A percentile compares a stretch with the other conserved stretches of the same genome.
Conservation (phyloP, 1,140 invertebrate species). For the Lutraria rhynchaena region DNA sequence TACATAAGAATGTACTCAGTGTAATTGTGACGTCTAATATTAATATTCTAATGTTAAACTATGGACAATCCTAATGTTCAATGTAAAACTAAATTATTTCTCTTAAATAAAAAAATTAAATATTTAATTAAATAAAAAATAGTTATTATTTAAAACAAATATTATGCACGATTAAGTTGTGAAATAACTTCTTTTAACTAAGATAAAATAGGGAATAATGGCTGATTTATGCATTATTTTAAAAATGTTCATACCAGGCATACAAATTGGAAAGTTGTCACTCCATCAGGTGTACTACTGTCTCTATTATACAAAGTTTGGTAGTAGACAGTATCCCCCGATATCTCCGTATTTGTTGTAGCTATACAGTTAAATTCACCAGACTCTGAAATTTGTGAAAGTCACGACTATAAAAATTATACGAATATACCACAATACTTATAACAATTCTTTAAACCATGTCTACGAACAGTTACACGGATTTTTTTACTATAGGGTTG, state of each 20-base stretch:
- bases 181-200: background rate
- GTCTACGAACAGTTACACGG: no score
- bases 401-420: no score
- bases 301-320: slow-evolving; percentile 28
- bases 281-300: background rate
- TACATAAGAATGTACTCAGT: no score
- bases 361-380: slow-evolving; percentile 24
- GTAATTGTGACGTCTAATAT: no score
- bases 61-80: background rate
- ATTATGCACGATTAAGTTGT: background rate
- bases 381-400: background rate
- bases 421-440: no score
- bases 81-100: background rate
- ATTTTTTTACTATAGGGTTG: no score
- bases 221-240: background rate
- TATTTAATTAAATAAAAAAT: background rate
- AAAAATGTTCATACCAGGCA: slow-evolving; percentile 9
- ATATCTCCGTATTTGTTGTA: background rate
- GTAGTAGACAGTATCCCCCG: slow-evolving; percentile 4
- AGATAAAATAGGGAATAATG: background rate
- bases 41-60: no score
- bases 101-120: background rate
- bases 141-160: background rate
- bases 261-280: background rate
- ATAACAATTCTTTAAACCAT: no score